These are phyloP conservation scores for Rachycentron canadum DNA, from an alignment of 2,797 vertebrate genomes.

Conservation along the genomic window DNA sequence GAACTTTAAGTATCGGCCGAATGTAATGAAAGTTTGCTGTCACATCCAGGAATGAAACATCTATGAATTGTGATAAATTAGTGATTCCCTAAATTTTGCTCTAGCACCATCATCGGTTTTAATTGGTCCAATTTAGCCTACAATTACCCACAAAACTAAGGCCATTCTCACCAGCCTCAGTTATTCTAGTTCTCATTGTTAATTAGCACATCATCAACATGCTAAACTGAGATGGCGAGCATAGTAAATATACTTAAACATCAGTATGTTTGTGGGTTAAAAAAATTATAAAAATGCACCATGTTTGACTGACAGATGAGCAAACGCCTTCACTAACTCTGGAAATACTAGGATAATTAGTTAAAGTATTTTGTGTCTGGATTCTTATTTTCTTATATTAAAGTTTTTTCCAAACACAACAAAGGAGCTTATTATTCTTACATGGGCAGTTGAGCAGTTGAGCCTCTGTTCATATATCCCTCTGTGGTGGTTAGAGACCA, in stretches of 20 bases:
- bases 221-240: too few species aligned
- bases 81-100: not conserved
- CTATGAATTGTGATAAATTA: not conserved
- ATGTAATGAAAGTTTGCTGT: too few species aligned
- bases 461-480: slow-evolving; percentile 36
- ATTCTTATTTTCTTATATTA: slow-evolving; percentile 11
- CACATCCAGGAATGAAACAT: too few species aligned
- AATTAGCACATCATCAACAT: not conserved
- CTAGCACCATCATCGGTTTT: not conserved
- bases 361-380: not conserved
- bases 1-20: too few species aligned
- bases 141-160: not conserved
- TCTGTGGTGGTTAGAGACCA: slow-evolving; percentile 45
- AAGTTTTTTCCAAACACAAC: slow-evolving; percentile 22
- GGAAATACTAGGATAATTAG: slow-evolving; percentile 2
- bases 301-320: not conserved
- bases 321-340: not conserved
- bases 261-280: too few species aligned
- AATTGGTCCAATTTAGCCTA: not conserved
- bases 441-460: slow-evolving; percentile 6
- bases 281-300: too few species aligned
- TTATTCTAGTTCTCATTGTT: too few species aligned
- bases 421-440: slow-evolving; percentile 34
- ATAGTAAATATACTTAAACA: too few species aligned
- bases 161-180: not conserved